Conservation (phyloP, 2,113 vertebrate genomes). For the Corvus moneduloides region DNA sequence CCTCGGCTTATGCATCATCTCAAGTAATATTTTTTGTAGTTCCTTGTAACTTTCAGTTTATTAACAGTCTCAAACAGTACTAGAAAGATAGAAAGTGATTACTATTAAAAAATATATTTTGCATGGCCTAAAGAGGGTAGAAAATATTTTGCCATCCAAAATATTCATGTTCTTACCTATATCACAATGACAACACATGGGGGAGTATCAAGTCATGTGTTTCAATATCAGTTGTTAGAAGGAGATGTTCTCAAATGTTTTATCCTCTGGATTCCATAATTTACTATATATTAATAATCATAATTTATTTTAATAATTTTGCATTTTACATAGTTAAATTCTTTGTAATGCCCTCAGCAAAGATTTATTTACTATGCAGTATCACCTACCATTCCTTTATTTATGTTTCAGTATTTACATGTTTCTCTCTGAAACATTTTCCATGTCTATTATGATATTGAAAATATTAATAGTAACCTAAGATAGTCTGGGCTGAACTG, state of each 20-base stretch:
- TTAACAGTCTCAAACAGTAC: background rate
- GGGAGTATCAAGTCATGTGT: background rate
- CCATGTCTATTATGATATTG: background rate
- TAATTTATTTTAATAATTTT: background rate
- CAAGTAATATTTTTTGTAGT: background rate
- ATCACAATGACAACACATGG: background rate
- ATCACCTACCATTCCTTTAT: background rate
- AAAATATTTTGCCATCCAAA: background rate
- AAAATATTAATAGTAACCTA: background rate
- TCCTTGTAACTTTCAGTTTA: background rate
- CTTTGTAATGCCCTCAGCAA: background rate
- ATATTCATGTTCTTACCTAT: background rate
- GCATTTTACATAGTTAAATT: background rate
- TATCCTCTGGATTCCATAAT: background rate
- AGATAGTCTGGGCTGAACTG: background rate
- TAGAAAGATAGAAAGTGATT: background rate
- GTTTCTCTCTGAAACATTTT: background rate
- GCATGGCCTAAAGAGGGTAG: background rate
- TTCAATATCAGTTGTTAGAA: background rate
- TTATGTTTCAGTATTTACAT: background rate
- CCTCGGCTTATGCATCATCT: background rate
- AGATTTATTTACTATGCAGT: background rate
- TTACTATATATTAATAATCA: background rate
- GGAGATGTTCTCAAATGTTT: background rate
- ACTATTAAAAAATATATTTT: background rate